These are phyloP conservation scores for Chiloscyllium plagiosum DNA, from an alignment of 2,113 vertebrate species.

Conservation along the genomic window DNA sequence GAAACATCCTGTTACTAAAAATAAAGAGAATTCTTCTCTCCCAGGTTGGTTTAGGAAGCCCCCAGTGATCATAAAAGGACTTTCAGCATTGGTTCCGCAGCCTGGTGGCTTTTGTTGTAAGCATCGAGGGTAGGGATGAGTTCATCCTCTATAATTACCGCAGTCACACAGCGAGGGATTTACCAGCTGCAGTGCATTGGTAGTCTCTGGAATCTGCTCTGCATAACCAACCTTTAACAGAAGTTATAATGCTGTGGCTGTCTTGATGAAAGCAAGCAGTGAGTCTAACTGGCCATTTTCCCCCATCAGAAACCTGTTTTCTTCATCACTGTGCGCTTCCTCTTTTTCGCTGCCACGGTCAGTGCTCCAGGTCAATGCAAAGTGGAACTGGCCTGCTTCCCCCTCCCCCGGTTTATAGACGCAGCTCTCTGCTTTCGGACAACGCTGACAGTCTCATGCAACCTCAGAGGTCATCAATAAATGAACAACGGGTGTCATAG, in stretches of 20 bases:
- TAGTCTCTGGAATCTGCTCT: slow-evolving; percentile 8
- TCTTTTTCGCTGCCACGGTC: no score
- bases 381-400: background rate
- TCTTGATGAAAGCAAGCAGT: background rate
- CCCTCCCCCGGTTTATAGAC: background rate
- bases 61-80: slow-evolving; percentile 25
- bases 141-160: slow-evolving; percentile 27
- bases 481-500: background rate
- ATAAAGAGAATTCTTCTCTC: background rate
- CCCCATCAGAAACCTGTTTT: background rate
- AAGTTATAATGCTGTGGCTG: background rate
- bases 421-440: background rate
- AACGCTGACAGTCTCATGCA: no score
- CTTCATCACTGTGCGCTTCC: no score
- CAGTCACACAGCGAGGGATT: slow-evolving; percentile 6
- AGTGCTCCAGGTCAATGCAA: background rate
- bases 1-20: slow-evolving; percentile 12
- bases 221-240: background rate
- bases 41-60: background rate
- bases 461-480: background rate
- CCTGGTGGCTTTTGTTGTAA: background rate
- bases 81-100: slow-evolving; percentile 1
- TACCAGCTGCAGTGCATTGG: background rate
- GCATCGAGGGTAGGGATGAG: background rate
- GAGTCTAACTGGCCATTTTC: background rate